A percentile compares a stretch with the other conserved stretches of the same genome.
Conservation (phyloP, 2,888 invertebrate species). For the Chrysolina oricalcia region DNA sequence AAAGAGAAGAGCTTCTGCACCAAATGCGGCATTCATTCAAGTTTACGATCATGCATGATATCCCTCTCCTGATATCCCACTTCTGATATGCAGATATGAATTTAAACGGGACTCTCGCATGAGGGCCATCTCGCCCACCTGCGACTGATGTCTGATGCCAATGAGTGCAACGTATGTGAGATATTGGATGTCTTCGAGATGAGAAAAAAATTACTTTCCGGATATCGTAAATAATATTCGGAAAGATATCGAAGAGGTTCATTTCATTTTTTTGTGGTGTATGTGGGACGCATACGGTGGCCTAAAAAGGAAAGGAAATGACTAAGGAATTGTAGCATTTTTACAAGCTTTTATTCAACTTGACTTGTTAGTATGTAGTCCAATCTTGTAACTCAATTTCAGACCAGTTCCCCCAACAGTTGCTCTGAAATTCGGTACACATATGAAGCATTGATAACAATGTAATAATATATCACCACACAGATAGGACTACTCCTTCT, state of each 20-base stretch:
- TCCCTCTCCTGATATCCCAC: conserved; percentile 36
- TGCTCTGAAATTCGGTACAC: no score
- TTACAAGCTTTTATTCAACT: no score
- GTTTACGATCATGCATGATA: conserved; percentile 54
- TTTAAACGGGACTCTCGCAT: conserved; percentile 61
- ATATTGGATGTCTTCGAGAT: conserved; percentile 56
- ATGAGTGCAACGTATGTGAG: conserved; percentile 61
- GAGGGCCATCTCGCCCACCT: conserved; percentile 64
- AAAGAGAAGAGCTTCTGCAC: conserved; percentile 47
- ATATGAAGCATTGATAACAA: no score
- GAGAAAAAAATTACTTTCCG: conserved; percentile 50
- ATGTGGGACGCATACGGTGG: conserved; percentile 9
- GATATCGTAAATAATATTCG: conserved; percentile 42
- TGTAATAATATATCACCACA: no score
- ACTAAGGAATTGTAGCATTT: no score
- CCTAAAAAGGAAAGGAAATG: not conserved
- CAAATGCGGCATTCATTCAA: conserved; percentile 58
- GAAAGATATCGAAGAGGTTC: conserved; percentile 28
- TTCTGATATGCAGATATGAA: conserved; percentile 65
- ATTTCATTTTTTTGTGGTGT: conserved; percentile 25
- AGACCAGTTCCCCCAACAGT: no score
- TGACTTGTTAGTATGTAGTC: no score
- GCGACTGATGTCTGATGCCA: conserved; percentile 62
- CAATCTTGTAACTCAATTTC: no score
- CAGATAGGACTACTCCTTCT: no score